phyloP scores from a whole-genome alignment of 1,140 invertebrate genomes.

The Chelonus insularis region DNA sequence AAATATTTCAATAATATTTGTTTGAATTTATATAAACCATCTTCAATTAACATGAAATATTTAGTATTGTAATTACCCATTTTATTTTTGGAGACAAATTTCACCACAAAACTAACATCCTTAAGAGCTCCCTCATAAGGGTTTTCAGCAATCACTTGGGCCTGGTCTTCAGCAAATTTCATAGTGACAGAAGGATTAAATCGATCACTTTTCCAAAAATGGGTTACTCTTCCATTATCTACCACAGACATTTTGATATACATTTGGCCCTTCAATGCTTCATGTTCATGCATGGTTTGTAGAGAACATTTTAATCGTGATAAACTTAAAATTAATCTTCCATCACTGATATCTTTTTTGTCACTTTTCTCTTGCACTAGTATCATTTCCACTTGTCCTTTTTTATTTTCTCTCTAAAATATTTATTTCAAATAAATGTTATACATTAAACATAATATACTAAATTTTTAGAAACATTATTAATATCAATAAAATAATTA shows the following conservation, averaged over 20 bases:
- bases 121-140: conserved; percentile 54
- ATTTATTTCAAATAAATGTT: too few species aligned
- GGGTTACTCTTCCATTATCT: conserved; percentile 69
- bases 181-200: conserved; percentile 69
- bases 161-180: conserved; percentile 54
- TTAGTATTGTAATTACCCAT: too few species aligned
- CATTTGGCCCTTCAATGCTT: conserved; percentile 67
- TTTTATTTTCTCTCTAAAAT: conserved; percentile 68
- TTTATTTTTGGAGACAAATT: conserved; percentile 58
- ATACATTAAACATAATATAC: too few species aligned
- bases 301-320: conserved; percentile 63
- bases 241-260: conserved; percentile 76
- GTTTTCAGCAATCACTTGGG: conserved; percentile 54
- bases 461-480: neutral
- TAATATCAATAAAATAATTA: conserved; percentile 21
- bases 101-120: conserved; percentile 55
- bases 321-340: conserved; percentile 58
- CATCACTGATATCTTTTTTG: conserved; percentile 65
- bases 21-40: neutral
- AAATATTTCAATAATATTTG: neutral
- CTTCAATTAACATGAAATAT: too few species aligned
- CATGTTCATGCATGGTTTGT: conserved; percentile 71
- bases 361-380: conserved; percentile 67
- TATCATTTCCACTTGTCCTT: conserved; percentile 68
- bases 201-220: conserved; percentile 75